Conservation (phyloP, 2,888 invertebrate genomes). For the Drosophila barbarae region DNA sequence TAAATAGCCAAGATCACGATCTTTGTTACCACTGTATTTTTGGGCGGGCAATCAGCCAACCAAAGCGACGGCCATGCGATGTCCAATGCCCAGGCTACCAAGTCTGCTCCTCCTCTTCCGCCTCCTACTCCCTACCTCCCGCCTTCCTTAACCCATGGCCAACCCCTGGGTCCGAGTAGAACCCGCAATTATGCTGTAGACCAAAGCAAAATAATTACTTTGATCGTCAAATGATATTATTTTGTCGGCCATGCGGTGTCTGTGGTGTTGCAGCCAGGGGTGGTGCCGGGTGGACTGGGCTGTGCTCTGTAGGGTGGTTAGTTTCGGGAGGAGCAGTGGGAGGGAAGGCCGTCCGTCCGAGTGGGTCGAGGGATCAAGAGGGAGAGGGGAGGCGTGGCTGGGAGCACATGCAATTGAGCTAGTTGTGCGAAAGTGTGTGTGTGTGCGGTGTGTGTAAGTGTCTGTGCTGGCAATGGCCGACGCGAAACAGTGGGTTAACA, state of each 20-base stretch:
- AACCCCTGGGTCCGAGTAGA: constrained; percentile 42
- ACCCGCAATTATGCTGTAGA: constrained; percentile 74
- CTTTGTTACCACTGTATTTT: constrained; percentile 37
- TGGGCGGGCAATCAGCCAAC: constrained; percentile 59
- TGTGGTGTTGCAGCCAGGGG: constrained; percentile 13
- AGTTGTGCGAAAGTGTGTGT: constrained; percentile 20
- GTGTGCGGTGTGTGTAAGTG: constrained; percentile 2
- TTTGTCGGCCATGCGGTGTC: constrained; percentile 60
- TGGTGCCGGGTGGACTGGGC: constrained; percentile 6
- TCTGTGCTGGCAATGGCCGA: constrained; percentile 57
- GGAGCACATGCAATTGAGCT: constrained; percentile 64
- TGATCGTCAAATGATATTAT: constrained; percentile 75
- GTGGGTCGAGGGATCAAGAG: constrained; percentile 50
- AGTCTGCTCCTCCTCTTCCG: constrained; percentile 35
- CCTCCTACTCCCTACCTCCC: constrained; percentile 7
- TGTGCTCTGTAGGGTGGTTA: constrained; percentile 18
- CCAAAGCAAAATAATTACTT: constrained; percentile 75
- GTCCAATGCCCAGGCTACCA: constrained; percentile 43
- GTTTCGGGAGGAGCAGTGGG: constrained; percentile 19
- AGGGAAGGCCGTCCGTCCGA: constrained; percentile 31
- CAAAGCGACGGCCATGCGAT: constrained; percentile 64
- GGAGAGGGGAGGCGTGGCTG: constrained; percentile 36
- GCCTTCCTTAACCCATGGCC: constrained; percentile 3
- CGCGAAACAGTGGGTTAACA: constrained; percentile 27
- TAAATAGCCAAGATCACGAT: constrained; percentile 4